phyloP scores from a whole-genome alignment of 2,113 vertebrate genomes.

The Entelurus aequoreus region DNA sequence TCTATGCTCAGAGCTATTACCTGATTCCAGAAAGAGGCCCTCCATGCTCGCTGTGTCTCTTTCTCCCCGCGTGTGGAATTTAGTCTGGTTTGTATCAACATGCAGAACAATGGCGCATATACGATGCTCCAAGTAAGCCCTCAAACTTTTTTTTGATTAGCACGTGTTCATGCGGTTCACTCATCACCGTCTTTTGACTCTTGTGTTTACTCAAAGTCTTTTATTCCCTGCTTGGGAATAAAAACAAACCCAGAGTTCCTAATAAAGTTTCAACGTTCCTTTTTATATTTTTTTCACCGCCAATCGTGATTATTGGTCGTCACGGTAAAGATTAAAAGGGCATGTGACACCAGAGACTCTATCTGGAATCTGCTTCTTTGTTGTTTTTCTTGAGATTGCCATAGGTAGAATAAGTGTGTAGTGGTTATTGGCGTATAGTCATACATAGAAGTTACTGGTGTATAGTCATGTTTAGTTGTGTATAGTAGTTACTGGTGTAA shows the following conservation, averaged over 20 bases:
- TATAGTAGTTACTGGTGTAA: too few relatives aligned
- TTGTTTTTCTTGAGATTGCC: background rate
- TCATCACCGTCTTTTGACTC: background rate
- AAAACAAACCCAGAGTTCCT: slow-evolving; percentile 1
- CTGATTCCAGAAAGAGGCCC: slow-evolving; percentile 12
- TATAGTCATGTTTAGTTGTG: too few relatives aligned
- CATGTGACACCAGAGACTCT: background rate
- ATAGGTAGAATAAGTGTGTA: too few relatives aligned
- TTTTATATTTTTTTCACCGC: too few relatives aligned
- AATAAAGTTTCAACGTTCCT: background rate
- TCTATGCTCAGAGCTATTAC: slow-evolving; percentile 8
- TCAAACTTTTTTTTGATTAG: slow-evolving; percentile 6
- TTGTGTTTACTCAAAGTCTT: background rate
- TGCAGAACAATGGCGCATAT: slow-evolving; percentile 3
- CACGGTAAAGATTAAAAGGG: background rate
- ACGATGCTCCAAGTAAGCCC: slow-evolving; percentile 7
- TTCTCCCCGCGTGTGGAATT: slow-evolving; percentile 6
- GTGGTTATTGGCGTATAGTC: too few relatives aligned
- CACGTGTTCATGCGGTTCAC: slow-evolving; percentile 2
- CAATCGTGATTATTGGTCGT: slow-evolving; percentile 1
- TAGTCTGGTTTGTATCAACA: slow-evolving; percentile 30
- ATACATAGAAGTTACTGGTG: too few relatives aligned
- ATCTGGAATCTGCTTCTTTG: background rate
- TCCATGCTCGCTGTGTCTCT: slow-evolving; percentile 7
- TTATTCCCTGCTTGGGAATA: slow-evolving; percentile 1